phyloP scores from a whole-genome alignment of 2,797 vertebrate species.

The Acrossocheilus fasciatus region DNA sequence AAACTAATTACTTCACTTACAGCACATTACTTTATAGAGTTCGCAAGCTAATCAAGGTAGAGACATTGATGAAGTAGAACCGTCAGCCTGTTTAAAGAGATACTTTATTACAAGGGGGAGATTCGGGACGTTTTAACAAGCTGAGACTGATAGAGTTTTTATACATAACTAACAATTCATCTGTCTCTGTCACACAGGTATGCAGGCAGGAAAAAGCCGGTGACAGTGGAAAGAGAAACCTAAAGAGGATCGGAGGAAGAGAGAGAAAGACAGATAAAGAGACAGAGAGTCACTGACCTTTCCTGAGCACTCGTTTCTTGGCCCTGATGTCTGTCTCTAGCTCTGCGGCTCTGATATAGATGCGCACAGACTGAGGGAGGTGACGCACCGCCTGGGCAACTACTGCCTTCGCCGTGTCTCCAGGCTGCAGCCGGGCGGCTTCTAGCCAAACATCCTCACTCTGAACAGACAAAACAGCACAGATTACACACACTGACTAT shows the following conservation, averaged over 20 bases:
- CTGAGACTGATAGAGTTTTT: slow-evolving; percentile 60
- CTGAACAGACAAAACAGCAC: slow-evolving; percentile 57
- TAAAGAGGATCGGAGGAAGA: slow-evolving; percentile 47
- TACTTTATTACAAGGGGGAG: neutral
- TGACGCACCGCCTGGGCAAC: slow-evolving; percentile 98
- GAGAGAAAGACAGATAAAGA: slow-evolving; percentile 3
- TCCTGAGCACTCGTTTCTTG: slow-evolving; percentile 96
- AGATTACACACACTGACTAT: slow-evolving; percentile 93
- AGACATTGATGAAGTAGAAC: neutral
- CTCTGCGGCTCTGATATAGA: slow-evolving; percentile 97
- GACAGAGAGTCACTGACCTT: slow-evolving; percentile 80
- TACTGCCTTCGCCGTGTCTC: slow-evolving; percentile 96
- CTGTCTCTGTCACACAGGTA: slow-evolving; percentile 75
- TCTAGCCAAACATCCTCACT: slow-evolving; percentile 99
- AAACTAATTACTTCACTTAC: neutral
- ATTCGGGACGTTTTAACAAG: slow-evolving; percentile 53
- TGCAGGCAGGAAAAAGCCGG: slow-evolving; percentile 67
- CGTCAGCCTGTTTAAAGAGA: slow-evolving; percentile 11
- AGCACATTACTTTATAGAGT: neutral
- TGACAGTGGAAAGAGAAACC: neutral
- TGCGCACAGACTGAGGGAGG: slow-evolving; percentile 93
- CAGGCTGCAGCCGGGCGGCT: slow-evolving; percentile 95
- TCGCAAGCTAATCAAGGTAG: neutral
- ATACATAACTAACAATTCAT: slow-evolving; percentile 67
- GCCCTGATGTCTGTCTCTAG: slow-evolving; percentile 95